Percentiles rank a stretch among this genome's conserved stretches.
Conservation (phyloP, 2,888 invertebrate genomes). For the Campoplex capitator region DNA sequence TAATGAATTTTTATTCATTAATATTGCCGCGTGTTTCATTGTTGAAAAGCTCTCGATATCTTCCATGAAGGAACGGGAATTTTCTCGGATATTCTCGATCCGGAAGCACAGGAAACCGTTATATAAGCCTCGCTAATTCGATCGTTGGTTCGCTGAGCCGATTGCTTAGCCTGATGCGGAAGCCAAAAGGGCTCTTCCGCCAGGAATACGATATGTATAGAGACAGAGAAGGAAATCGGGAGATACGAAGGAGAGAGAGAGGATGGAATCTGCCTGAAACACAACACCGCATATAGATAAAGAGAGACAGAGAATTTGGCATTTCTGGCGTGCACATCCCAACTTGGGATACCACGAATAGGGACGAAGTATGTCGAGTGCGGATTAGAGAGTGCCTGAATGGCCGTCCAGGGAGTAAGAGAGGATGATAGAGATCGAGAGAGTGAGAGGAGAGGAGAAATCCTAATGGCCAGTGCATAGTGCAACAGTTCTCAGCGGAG, state of each 20-base stretch:
- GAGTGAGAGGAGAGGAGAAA: constrained; percentile 15
- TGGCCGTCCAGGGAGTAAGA: constrained; percentile 34
- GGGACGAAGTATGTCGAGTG: constrained; percentile 71
- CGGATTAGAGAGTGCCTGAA: constrained; percentile 69
- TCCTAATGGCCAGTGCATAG: constrained; percentile 34
- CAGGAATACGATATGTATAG: constrained; percentile 23
- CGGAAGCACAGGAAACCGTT: constrained; percentile 25
- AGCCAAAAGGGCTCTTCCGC: constrained; percentile 52
- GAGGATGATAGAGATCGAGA: constrained; percentile 4
- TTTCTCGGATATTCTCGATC: constrained; percentile 15
- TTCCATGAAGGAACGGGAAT: not conserved
- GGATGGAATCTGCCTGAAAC: constrained; percentile 28
- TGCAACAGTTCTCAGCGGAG: constrained; percentile 21
- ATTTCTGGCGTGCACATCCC: constrained; percentile 51
- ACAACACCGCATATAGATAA: constrained; percentile 21
- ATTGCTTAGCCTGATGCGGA: constrained; percentile 47
- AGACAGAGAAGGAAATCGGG: not conserved
- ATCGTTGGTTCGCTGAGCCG: constrained; percentile 48
- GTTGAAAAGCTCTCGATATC: constrained; percentile 28
- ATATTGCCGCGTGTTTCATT: not conserved
- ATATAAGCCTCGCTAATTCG: constrained; percentile 52
- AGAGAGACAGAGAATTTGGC: constrained; percentile 40
- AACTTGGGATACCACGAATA: constrained; percentile 59
- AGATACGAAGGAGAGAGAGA: not conserved
- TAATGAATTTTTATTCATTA: not conserved